These are phyloP conservation scores for Atherinomorus stipes DNA, from an alignment of 2,113 vertebrate species.

Conservation along the genomic window DNA sequence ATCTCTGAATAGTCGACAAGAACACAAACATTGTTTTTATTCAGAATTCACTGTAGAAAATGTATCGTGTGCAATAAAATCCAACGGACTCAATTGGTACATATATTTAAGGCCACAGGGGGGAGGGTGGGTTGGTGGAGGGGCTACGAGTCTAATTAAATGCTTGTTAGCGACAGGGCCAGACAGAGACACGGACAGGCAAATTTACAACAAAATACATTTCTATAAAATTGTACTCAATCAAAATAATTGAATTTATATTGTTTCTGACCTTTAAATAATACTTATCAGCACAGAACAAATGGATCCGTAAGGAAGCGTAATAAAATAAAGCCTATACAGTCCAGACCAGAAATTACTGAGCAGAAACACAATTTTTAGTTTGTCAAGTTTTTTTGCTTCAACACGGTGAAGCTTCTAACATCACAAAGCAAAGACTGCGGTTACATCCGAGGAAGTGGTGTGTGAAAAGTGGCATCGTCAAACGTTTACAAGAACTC, in stretches of 20 bases:
- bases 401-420: background rate
- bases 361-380: background rate
- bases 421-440: background rate
- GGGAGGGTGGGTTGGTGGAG: constrained; percentile 2
- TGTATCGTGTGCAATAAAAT: constrained; percentile 20
- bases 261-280: background rate
- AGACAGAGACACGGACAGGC: background rate
- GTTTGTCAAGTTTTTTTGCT: background rate
- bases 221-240: background rate
- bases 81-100: constrained; percentile 3
- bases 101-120: constrained; percentile 50
- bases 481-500: background rate
- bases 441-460: rapidly evolving
- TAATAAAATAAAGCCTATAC: background rate
- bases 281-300: background rate
- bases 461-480: background rate
- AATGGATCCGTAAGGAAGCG: background rate
- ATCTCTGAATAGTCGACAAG: constrained; percentile 35
- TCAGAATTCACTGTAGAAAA: background rate
- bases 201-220: constrained; percentile 5
- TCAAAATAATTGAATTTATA: background rate
- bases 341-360: background rate
- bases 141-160: constrained; percentile 18
- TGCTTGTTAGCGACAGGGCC: background rate
- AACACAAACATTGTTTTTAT: constrained; percentile 26